Conservation (phyloP, 2,797 vertebrate species). For the Danio kyathit region DNA sequence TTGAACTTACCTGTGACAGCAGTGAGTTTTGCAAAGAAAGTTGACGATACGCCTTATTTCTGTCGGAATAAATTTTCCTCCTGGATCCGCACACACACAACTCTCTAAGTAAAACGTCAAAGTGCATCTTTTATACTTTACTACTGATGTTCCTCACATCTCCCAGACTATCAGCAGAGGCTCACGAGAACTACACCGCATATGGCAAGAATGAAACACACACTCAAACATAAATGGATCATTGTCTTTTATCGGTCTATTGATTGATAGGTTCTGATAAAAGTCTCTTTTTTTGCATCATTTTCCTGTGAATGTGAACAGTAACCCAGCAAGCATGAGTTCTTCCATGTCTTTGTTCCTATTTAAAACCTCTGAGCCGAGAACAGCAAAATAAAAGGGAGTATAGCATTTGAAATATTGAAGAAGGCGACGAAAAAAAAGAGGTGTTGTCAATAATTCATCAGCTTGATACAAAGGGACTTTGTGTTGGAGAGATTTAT, state of each 20-base stretch:
- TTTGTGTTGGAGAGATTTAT: slow-evolving; percentile 41
- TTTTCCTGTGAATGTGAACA: slow-evolving; percentile 48
- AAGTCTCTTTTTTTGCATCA: slow-evolving; percentile 51
- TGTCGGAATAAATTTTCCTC: slow-evolving; percentile 74
- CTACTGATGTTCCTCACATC: slow-evolving; percentile 81
- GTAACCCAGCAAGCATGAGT: slow-evolving; percentile 42
- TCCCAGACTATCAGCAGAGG: slow-evolving; percentile 77
- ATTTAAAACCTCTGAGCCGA: slow-evolving; percentile 56
- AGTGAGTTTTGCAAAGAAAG: slow-evolving; percentile 65
- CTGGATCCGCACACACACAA: slow-evolving; percentile 74
- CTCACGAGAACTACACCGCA: slow-evolving; percentile 67
- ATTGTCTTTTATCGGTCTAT: slow-evolving; percentile 55
- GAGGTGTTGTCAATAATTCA: slow-evolving; percentile 58
- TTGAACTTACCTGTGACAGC: slow-evolving; percentile 80
- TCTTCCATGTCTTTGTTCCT: slow-evolving; percentile 56
- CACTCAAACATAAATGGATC: slow-evolving; percentile 15
- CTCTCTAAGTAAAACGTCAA: slow-evolving; percentile 76
- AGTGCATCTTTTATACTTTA: slow-evolving; percentile 79
- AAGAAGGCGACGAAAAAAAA: slow-evolving; percentile 16
- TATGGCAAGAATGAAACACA: neutral
- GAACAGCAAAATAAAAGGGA: slow-evolving; percentile 54
- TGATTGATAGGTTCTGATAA: slow-evolving; percentile 62
- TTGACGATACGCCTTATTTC: slow-evolving; percentile 72
- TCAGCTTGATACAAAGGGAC: slow-evolving; percentile 45
- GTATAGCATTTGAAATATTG: slow-evolving; percentile 52